phyloP scores from a whole-genome alignment of 1,140 invertebrate species.

The Papilio polyxenes region DNA sequence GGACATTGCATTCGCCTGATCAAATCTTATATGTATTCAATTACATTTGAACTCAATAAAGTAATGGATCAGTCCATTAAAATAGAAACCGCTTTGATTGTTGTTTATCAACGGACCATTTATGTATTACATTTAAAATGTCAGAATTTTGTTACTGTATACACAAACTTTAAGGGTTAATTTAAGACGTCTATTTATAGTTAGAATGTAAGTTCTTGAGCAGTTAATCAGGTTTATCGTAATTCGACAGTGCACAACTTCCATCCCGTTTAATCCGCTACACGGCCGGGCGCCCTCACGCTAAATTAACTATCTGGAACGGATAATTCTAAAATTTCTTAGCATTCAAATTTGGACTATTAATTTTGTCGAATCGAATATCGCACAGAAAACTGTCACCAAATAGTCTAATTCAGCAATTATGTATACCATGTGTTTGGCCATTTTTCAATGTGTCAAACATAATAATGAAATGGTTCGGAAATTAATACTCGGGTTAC shows the following conservation, averaged over 20 bases:
- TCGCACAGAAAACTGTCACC: not conserved
- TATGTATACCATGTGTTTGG: not conserved
- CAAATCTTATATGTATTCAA: not conserved
- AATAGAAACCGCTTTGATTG: not conserved
- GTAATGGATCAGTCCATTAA: not conserved
- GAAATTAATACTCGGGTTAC: no score
- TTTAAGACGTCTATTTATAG: conserved; percentile 11
- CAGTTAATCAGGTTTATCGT: conserved; percentile 32
- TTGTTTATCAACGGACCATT: not conserved
- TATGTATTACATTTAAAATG: no score
- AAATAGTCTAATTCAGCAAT: not conserved
- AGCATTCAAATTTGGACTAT: not conserved
- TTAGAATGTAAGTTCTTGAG: not conserved
- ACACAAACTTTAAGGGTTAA: not conserved
- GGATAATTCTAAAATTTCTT: conserved; percentile 13
- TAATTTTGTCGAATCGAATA: no score
- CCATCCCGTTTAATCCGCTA: conserved; percentile 28
- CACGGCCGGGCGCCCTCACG: conserved; percentile 27
- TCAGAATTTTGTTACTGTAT: not conserved
- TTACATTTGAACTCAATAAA: not conserved
- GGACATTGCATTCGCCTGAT: not conserved
- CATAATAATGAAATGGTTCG: not conserved
- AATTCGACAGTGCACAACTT: conserved; percentile 30
- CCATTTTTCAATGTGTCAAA: not conserved
- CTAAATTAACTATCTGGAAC: conserved; percentile 37